Conservation (phyloP, 2,797 vertebrate species). For the Gallirallus australis region DNA sequence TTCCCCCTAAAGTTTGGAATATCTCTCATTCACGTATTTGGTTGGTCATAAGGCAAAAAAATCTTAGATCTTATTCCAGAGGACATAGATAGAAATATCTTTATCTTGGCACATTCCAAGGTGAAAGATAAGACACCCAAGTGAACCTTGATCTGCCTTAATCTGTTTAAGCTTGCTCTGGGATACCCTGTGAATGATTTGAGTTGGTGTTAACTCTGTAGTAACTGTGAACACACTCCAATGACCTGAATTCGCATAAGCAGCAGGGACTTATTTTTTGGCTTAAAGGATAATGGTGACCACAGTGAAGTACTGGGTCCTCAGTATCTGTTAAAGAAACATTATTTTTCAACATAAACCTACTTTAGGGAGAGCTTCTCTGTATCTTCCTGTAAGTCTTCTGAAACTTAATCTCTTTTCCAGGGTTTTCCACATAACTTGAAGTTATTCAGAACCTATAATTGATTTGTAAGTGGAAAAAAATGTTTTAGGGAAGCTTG, state of each 20-base stretch:
- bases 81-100: neutral
- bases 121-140: neutral
- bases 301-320: neutral
- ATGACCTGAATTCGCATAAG: neutral
- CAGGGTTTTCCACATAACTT: neutral
- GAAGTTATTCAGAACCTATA: neutral
- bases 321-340: neutral
- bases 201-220: neutral
- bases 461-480: neutral
- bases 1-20: neutral
- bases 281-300: neutral
- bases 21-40: neutral
- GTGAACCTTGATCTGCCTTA: neutral
- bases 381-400: neutral
- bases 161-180: neutral
- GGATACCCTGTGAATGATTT: neutral
- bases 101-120: neutral
- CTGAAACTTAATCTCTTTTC: neutral
- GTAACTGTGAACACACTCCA: neutral
- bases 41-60: neutral
- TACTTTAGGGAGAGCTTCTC: neutral
- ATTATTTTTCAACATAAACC: neutral
- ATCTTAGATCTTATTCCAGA: neutral
- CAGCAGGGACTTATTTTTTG: neutral
- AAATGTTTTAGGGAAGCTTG: neutral